A percentile compares a stretch with the other conserved stretches of the same genome.
Conservation (phyloP, 1,140 invertebrate genomes). For the Trigoniulus corallinus region DNA sequence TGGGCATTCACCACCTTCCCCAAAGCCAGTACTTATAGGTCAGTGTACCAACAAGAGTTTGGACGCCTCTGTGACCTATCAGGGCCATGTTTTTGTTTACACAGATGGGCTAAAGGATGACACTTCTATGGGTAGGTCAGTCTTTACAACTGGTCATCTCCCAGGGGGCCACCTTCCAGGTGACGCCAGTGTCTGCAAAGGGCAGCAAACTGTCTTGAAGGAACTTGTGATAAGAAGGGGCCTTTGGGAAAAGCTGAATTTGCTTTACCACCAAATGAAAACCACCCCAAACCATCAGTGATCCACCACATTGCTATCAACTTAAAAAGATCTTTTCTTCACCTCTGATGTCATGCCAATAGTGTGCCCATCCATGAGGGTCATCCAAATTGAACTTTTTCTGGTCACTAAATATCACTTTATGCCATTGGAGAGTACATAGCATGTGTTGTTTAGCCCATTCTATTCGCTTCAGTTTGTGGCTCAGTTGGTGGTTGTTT, state of each 20-base stretch:
- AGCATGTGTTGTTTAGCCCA: slow-evolving; percentile 6
- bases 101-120: no score
- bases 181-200: no score
- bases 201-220: slow-evolving; percentile 3
- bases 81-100: no score
- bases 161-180: no score
- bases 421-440: slow-evolving; percentile 1
- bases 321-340: slow-evolving; percentile 1
- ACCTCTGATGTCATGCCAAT: slow-evolving; percentile 6
- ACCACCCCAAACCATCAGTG: slow-evolving; percentile 4
- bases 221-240: not conserved
- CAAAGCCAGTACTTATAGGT: no score
- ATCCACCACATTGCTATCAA: slow-evolving; percentile 1
- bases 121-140: no score
- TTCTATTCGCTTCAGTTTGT: not conserved
- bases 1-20: no score
- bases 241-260: slow-evolving; percentile 5
- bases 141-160: no score
- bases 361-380: slow-evolving; percentile 10
- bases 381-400: slow-evolving; percentile 13
- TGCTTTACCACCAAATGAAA: slow-evolving; percentile 2
- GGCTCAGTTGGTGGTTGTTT: not conserved
- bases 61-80: no score
- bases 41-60: no score
- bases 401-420: slow-evolving; percentile 6